These are phyloP conservation scores for Palloptera scutellata DNA, from an alignment of 2,888 invertebrate species.

Conservation along the genomic window DNA sequence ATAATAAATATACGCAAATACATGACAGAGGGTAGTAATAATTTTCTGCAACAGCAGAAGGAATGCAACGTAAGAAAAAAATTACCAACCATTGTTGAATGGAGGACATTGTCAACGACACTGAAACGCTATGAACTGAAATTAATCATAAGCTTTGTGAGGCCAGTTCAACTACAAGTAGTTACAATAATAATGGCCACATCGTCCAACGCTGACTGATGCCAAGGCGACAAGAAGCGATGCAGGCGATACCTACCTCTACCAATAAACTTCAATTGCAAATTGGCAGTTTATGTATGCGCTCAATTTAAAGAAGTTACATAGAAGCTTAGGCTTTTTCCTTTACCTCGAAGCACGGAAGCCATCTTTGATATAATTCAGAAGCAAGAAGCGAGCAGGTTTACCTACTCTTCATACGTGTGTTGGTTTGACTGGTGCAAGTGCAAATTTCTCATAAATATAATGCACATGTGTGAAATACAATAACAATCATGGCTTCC, in stretches of 20 bases:
- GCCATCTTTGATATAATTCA: neutral
- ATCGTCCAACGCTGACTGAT: too few species aligned
- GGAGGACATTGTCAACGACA: neutral
- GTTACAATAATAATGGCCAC: too few species aligned
- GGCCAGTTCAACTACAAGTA: too few species aligned
- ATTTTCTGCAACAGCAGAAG: neutral
- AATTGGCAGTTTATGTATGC: neutral
- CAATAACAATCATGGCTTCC: neutral
- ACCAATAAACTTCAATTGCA: too few species aligned
- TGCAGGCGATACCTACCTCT: too few species aligned
- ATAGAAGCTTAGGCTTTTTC: neutral
- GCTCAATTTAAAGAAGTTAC: neutral
- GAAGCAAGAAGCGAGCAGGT: neutral
- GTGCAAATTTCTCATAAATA: conserved; percentile 26
- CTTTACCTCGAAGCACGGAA: too few species aligned
- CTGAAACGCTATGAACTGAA: neutral
- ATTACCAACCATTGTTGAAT: neutral
- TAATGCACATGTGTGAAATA: neutral
- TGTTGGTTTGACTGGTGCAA: conserved; percentile 12
- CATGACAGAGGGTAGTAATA: neutral
- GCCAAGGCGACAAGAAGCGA: too few species aligned
- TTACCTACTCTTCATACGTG: neutral
- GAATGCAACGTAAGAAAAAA: neutral
- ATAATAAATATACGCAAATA: neutral
- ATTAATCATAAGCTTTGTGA: neutral